Percentiles rank a stretch among this genome's conserved stretches.
These are phyloP conservation scores for Stenolophus ochropezus DNA, from an alignment of 2,888 invertebrate species.

Conservation along the genomic window DNA sequence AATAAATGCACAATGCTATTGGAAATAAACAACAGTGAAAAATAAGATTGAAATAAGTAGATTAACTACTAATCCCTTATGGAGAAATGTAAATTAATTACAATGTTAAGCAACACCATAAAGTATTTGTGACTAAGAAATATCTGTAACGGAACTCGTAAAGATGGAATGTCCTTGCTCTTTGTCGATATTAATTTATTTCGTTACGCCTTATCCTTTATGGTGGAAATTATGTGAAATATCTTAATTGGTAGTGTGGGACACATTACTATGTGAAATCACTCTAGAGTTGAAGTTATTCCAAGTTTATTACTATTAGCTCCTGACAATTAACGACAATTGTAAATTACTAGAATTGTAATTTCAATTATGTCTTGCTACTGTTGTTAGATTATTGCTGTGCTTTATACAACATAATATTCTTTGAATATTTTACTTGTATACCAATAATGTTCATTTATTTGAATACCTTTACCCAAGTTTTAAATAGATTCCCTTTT, in stretches of 20 bases:
- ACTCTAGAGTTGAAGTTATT: not conserved
- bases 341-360: not conserved
- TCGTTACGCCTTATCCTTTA: not conserved
- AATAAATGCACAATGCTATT: too few relatives aligned
- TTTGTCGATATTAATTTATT: not conserved
- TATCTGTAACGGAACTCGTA: slow-evolving; percentile 8
- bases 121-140: not conserved
- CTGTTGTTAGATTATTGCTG: too few relatives aligned
- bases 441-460: too few relatives aligned
- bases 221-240: not conserved
- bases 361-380: not conserved
- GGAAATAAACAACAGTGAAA: too few relatives aligned
- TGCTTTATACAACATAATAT: too few relatives aligned
- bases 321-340: not conserved
- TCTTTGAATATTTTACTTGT: too few relatives aligned
- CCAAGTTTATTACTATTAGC: not conserved
- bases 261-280: not conserved
- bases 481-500: too few relatives aligned
- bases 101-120: not conserved
- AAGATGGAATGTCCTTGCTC: slow-evolving; percentile 7
- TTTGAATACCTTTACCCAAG: too few relatives aligned
- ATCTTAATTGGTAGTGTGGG: not conserved
- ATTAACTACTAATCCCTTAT: too few relatives aligned
- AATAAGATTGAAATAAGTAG: too few relatives aligned
- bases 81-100: not conserved